Percentiles rank a stretch among this genome's conserved stretches.
Evolutionary conservation across 2,797 vertebrate species (phyloP).

Genomic region (Danio choprae): DNA sequence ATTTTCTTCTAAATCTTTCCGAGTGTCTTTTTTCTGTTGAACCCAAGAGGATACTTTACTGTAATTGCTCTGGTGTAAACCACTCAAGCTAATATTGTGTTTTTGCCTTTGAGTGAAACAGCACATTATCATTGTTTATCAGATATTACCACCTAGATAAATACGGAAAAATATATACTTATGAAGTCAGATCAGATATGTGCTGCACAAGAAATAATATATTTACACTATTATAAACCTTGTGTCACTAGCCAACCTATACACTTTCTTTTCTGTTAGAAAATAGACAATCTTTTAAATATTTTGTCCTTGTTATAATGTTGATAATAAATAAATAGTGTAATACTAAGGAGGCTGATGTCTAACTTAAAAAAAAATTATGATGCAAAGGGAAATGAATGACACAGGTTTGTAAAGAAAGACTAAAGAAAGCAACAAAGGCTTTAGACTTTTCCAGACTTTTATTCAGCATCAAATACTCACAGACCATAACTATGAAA

Average conservation of each 20-base stretch:
- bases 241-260: background rate
- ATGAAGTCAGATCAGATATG: background rate
- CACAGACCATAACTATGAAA: constrained; percentile 37
- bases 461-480: constrained; percentile 53
- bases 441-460: constrained; percentile 8
- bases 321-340: background rate
- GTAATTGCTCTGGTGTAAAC: no score
- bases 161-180: no score
- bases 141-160: background rate
- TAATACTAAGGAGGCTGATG: background rate
- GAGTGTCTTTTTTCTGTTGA: no score
- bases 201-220: background rate
- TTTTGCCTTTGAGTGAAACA: no score
- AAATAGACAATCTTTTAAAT: background rate
- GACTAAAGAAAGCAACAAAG: background rate
- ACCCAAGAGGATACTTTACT: no score
- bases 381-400: background rate
- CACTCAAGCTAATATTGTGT: no score
- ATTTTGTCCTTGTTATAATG: background rate
- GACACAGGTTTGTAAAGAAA: no score
- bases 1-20: no score
- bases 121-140: no score
- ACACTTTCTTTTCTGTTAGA: no score
- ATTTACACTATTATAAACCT: background rate
- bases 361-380: background rate